Conservation (phyloP, 2,888 invertebrate species). For the Nemoura dubitans region DNA sequence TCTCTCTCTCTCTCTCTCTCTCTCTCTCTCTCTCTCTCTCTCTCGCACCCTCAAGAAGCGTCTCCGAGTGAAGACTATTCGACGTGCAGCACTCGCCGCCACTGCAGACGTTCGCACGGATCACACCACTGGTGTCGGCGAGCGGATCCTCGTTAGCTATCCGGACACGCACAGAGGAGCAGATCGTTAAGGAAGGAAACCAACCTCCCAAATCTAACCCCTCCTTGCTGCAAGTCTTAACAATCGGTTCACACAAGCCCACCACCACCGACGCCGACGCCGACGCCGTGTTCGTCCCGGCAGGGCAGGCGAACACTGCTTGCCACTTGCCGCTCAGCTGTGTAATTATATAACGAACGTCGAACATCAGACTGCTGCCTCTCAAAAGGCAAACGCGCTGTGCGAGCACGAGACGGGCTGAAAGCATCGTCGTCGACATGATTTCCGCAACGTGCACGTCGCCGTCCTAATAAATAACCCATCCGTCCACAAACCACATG, state of each 20-base stretch:
- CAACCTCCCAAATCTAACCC: not conserved
- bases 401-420: not conserved
- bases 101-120: not conserved
- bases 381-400: not conserved
- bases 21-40: no score
- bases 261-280: not conserved
- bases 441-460: not conserved
- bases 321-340: not conserved
- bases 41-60: no score
- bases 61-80: not conserved
- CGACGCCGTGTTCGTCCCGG: not conserved
- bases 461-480: not conserved
- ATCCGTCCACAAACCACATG: not conserved
- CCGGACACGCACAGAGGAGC: not conserved
- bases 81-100: not conserved
- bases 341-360: not conserved
- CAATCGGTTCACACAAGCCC: not conserved
- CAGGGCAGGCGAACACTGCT: not conserved
- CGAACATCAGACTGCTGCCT: not conserved
- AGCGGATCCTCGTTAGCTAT: not conserved
- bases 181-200: slow-evolving; percentile 12
- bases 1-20: not conserved
- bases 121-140: not conserved
- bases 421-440: not conserved
- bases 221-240: not conserved